Percentiles rank a stretch among this genome's conserved stretches.
phyloP scores from a whole-genome alignment of 1,140 invertebrate genomes.

The Ptiloglossa arizonensis region DNA sequence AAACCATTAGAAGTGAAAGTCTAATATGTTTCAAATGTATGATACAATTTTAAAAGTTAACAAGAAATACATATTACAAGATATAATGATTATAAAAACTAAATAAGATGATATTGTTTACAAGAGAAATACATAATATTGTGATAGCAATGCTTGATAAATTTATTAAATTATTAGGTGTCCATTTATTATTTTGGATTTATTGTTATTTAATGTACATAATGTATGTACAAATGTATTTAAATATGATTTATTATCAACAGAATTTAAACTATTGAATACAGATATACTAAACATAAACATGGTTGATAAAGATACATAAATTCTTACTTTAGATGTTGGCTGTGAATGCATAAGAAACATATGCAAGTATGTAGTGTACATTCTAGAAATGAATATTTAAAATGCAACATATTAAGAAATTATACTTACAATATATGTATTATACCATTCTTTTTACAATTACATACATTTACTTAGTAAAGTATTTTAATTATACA shows the following conservation, averaged over 20 bases:
- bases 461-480: conserved; percentile 25
- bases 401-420: conserved; percentile 14
- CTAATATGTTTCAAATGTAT: conserved; percentile 12
- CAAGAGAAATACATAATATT: background rate
- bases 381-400: conserved; percentile 45
- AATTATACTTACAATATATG: conserved; percentile 10
- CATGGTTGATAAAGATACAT: conserved; percentile 18
- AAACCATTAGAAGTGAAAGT: conserved; percentile 7
- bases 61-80: background rate
- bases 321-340: conserved; percentile 66
- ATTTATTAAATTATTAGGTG: background rate
- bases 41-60: background rate
- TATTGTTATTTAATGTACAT: conserved; percentile 14
- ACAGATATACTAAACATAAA: conserved; percentile 10
- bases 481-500: conserved; percentile 26
- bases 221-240: conserved; percentile 17
- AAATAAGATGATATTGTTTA: conserved; percentile 5
- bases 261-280: background rate
- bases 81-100: background rate
- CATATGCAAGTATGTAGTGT: conserved; percentile 44
- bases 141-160: background rate
- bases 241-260: conserved; percentile 17
- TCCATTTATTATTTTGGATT: background rate
- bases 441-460: conserved; percentile 11
- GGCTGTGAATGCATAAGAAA: conserved; percentile 66